Conservation (phyloP, 2,888 invertebrate genomes). For the Plagodis pulveraria region DNA sequence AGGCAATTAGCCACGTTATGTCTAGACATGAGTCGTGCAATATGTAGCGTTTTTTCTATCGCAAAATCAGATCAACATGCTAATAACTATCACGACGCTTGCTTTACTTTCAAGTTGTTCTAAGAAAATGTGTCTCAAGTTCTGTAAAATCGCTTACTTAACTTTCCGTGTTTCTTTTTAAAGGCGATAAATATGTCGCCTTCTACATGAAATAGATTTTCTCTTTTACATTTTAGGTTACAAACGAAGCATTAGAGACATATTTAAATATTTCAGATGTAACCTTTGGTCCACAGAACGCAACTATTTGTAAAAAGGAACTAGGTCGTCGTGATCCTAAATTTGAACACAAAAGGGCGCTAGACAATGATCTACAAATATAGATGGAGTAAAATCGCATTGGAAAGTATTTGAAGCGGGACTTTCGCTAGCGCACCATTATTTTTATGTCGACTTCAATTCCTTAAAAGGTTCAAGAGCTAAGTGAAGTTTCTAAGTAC, state of each 20-base stretch:
- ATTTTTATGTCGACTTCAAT: constrained; percentile 32
- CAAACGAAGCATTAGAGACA: not conserved
- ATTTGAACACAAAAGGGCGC: constrained; percentile 21
- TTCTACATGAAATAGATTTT: not conserved
- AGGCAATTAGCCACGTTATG: constrained; percentile 26
- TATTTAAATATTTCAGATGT: constrained; percentile 1
- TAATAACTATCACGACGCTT: constrained; percentile 58
- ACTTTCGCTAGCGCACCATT: constrained; percentile 39
- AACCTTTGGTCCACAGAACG: not conserved
- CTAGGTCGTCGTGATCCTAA: constrained; percentile 16
- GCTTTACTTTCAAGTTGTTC: constrained; percentile 50
- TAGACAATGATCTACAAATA: constrained; percentile 29
- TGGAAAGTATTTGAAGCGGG: constrained; percentile 35
- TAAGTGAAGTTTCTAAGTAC: constrained; percentile 16
- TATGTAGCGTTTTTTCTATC: constrained; percentile 49
- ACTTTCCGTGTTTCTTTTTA: constrained; percentile 42
- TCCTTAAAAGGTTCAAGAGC: constrained; percentile 32
- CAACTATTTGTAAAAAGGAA: constrained; percentile 15
- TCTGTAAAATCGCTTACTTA: constrained; percentile 36
- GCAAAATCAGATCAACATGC: constrained; percentile 55
- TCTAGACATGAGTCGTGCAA: constrained; percentile 44
- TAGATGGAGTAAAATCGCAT: constrained; percentile 33
- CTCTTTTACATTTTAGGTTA: not conserved
- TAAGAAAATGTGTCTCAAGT: constrained; percentile 50
- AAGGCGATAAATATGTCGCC: constrained; percentile 26